phyloP scores from a whole-genome alignment of 1,140 invertebrate genomes.

The Sminthurinus signatus region DNA sequence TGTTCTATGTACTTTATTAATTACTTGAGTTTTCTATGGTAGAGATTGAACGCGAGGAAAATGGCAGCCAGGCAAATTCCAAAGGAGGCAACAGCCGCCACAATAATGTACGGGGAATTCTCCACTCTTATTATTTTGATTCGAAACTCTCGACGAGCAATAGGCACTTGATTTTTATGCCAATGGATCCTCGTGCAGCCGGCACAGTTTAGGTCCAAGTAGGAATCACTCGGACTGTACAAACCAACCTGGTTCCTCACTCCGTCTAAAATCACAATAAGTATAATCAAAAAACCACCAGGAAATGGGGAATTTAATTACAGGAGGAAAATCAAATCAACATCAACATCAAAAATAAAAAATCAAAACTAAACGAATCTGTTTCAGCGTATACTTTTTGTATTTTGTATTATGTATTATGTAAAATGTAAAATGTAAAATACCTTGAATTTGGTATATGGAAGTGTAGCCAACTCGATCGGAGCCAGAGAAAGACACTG shows the following conservation, averaged over 20 bases:
- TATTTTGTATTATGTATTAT: too few species aligned
- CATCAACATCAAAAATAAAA: too few species aligned
- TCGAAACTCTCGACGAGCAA: conserved; percentile 64
- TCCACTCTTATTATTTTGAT: conserved; percentile 65
- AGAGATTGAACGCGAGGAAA: conserved; percentile 78
- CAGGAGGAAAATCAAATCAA: too few species aligned
- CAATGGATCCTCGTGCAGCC: conserved; percentile 63
- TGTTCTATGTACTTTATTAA: too few species aligned
- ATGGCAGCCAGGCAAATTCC: conserved; percentile 69
- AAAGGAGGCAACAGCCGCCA: conserved; percentile 61
- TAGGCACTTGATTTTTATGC: conserved; percentile 67
- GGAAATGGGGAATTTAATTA: too few species aligned
- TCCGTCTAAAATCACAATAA: conserved; percentile 52
- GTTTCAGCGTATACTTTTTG: too few species aligned
- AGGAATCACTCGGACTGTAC: conserved; percentile 57
- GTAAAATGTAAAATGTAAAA: too few species aligned
- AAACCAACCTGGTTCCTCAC: conserved; percentile 62
- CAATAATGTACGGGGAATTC: conserved; percentile 62
- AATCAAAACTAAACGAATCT: neutral
- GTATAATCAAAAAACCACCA: too few species aligned
- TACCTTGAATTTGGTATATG: conserved; percentile 79
- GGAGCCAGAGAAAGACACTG: conserved; percentile 74
- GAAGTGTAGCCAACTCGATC: conserved; percentile 76
- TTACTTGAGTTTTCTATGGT: conserved; percentile 79
- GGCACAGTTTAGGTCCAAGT: conserved; percentile 61